These are phyloP conservation scores for Denticeps clupeoides DNA, from an alignment of 2,797 vertebrate species.

Conservation along the genomic window DNA sequence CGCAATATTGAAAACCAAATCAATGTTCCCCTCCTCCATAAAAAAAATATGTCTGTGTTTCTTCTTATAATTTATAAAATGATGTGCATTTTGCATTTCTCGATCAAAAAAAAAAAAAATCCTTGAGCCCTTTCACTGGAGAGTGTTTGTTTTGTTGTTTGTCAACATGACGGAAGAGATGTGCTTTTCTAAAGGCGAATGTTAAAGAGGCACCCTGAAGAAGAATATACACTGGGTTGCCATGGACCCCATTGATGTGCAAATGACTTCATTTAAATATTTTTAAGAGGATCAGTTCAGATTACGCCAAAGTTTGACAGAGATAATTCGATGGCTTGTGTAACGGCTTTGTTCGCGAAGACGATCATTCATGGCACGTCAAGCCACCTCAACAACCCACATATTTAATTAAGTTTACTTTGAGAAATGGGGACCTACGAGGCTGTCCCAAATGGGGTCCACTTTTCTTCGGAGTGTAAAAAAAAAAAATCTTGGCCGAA, in stretches of 20 bases:
- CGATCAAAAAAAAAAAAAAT: slow-evolving; percentile 55
- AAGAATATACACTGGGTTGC: slow-evolving; percentile 69
- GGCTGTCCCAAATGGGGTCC: slow-evolving; percentile 15
- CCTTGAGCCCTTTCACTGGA: slow-evolving; percentile 58
- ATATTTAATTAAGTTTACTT: slow-evolving; percentile 69
- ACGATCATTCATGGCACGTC: slow-evolving; percentile 69
- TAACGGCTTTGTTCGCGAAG: slow-evolving; percentile 66
- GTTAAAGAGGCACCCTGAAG: slow-evolving; percentile 66
- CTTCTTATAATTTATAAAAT: slow-evolving; percentile 9
- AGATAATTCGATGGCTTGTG: slow-evolving; percentile 75
- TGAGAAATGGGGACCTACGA: slow-evolving; percentile 37
- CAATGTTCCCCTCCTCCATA: no score
- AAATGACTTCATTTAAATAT: slow-evolving; percentile 74
- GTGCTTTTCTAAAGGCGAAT: slow-evolving; percentile 65
- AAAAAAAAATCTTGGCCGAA: slow-evolving; percentile 20
- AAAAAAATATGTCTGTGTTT: slow-evolving; percentile 1
- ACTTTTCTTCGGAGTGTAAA: slow-evolving; percentile 27
- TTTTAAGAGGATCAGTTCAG: slow-evolving; percentile 77
- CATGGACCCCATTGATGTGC: slow-evolving; percentile 70
- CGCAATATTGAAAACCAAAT: slow-evolving; percentile 19
- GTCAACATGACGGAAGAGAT: slow-evolving; percentile 69
- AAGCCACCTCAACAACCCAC: slow-evolving; percentile 63
- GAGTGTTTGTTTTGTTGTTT: slow-evolving; percentile 75
- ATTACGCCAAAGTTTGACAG: slow-evolving; percentile 79
- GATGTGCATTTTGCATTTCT: slow-evolving; percentile 41